Evolutionary conservation across 1,140 invertebrate genomes (phyloP).

Genomic region (Alviniconcha marisindica): DNA sequence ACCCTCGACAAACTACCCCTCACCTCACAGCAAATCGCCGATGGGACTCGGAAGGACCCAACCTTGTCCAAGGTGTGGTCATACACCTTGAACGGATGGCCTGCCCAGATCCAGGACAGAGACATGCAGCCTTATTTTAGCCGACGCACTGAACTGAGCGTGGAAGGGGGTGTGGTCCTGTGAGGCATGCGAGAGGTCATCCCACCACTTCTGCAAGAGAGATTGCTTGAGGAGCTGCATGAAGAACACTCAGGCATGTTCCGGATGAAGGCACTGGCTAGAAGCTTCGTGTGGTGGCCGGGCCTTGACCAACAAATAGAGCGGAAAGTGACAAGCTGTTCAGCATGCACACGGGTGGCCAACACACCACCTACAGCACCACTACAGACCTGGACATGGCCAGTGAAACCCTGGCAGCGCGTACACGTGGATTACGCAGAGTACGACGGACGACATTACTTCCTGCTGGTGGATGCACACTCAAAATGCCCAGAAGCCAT

Average conservation of each 20-base stretch:
- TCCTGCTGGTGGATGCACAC: too few relatives aligned
- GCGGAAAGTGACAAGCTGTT: conserved; percentile 65
- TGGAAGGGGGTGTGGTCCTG: conserved; percentile 47
- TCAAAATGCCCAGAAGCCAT: too few relatives aligned
- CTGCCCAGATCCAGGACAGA: not conserved
- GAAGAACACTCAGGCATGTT: conserved; percentile 77
- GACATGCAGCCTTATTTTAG: conserved; percentile 43
- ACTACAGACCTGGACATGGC: conserved; percentile 54
- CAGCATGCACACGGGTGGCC: conserved; percentile 66
- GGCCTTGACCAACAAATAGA: conserved; percentile 75
- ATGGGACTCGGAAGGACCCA: conserved; percentile 37
- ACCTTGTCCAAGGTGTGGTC: conserved; percentile 28
- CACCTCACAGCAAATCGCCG: not conserved
- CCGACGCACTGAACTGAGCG: conserved; percentile 45
- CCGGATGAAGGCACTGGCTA: conserved; percentile 78
- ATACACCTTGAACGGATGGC: conserved; percentile 31
- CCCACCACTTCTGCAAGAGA: conserved; percentile 71
- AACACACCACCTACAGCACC: conserved; percentile 41
- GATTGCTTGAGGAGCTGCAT: conserved; percentile 76
- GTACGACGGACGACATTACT: not conserved
- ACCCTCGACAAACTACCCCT: conserved; percentile 45
- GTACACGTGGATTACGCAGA: conserved; percentile 60
- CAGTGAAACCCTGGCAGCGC: conserved; percentile 40
- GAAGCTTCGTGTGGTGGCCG: conserved; percentile 79
- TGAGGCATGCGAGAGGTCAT: conserved; percentile 65